Evolutionary conservation across 1,140 invertebrate species (phyloP).

Genomic region (Euwallacea similis): DNA sequence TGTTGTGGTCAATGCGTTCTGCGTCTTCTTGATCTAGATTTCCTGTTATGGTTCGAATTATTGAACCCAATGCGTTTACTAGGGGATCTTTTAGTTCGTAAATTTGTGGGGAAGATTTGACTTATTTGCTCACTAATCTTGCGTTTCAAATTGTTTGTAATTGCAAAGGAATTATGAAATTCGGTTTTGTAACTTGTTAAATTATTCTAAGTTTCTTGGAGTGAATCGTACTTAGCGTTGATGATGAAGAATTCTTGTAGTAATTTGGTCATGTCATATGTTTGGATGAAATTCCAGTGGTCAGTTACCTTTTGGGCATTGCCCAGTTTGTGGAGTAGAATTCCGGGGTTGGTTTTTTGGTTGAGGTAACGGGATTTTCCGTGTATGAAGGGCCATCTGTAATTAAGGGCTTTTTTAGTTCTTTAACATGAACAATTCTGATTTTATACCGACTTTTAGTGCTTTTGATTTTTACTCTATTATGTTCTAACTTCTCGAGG

Average conservation of each 20-base stretch:
- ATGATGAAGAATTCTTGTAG: slow-evolving; percentile 1
- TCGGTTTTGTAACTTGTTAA: background rate
- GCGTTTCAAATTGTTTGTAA: background rate
- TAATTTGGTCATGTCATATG: slow-evolving; percentile 20
- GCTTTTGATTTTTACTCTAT: slow-evolving; percentile 24
- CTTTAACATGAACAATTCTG: slow-evolving; percentile 18
- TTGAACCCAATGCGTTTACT: slow-evolving; percentile 24
- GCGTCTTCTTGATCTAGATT: slow-evolving; percentile 28
- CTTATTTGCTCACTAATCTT: slow-evolving; percentile 9
- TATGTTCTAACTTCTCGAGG: slow-evolving; percentile 17
- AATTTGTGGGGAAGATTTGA: slow-evolving; percentile 6
- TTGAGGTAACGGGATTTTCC: background rate
- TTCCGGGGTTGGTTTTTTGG: slow-evolving; percentile 32
- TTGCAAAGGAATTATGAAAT: background rate
- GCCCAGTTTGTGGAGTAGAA: slow-evolving; percentile 34
- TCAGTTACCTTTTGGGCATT: slow-evolving; percentile 24
- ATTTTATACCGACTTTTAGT: slow-evolving; percentile 15
- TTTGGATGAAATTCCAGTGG: slow-evolving; percentile 31
- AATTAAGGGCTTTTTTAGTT: slow-evolving; percentile 19
- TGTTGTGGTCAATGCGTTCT: slow-evolving; percentile 20
- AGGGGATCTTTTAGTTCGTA: slow-evolving; percentile 9
- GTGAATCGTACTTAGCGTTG: background rate
- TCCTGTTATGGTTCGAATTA: slow-evolving; percentile 27
- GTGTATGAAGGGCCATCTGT: background rate
- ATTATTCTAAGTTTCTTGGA: background rate